Evolutionary conservation across 2,797 vertebrate species (phyloP).

Genomic region (Aplochiton taeniatus): DNA sequence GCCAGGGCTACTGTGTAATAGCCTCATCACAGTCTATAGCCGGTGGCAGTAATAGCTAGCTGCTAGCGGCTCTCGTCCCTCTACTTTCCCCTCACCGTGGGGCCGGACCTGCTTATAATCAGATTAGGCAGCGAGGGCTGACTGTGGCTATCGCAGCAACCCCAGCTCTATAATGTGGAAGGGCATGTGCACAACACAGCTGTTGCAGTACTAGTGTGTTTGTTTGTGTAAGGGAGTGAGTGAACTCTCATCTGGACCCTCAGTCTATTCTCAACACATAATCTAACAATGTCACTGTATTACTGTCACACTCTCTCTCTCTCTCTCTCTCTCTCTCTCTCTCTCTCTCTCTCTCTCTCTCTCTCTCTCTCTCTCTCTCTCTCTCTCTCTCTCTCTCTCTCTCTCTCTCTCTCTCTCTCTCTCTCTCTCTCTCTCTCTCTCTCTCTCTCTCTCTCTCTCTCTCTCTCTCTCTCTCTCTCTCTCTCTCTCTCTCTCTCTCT

Average conservation of each 20-base stretch:
- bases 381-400: neutral
- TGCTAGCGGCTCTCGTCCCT: neutral
- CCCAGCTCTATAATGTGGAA: constrained; percentile 66
- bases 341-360: neutral
- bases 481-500: neutral
- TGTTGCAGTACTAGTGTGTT: constrained; percentile 10
- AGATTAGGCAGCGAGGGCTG: constrained; percentile 65
- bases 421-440: neutral
- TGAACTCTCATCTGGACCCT: no score
- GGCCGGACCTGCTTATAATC: constrained; percentile 59
- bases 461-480: neutral
- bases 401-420: neutral
- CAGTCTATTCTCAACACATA: neutral
- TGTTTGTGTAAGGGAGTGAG: no score
- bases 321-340: neutral
- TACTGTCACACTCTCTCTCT: neutral
- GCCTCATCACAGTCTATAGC: no score
- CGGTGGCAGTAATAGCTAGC: no score
- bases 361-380: neutral
- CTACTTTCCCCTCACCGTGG: constrained; percentile 30
- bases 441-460: neutral
- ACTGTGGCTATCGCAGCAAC: constrained; percentile 51
- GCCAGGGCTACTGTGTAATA: no score
- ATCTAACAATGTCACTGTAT: neutral
- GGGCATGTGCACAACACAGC: constrained; percentile 54